A percentile compares a stretch with the other conserved stretches of the same genome.
These are phyloP conservation scores for Elachura formosa DNA, from an alignment of 2,113 vertebrate genomes.

Conservation along the genomic window DNA sequence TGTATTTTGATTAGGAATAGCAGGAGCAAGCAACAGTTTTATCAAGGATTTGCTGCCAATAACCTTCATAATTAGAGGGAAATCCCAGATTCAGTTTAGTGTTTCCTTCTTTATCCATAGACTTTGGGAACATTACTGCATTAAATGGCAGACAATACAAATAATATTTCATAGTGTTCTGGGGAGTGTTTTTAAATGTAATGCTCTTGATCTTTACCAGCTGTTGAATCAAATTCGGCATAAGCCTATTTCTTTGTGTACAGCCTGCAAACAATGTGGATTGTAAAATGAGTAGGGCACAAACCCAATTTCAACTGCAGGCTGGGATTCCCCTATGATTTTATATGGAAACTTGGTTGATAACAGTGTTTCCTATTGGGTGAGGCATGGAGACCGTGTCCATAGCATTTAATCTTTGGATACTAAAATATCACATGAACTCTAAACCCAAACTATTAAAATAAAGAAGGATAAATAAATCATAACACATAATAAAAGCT, in stretches of 20 bases:
- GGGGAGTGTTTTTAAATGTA: background rate
- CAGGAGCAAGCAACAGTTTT: background rate
- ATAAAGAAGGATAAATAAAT: background rate
- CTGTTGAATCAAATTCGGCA: background rate
- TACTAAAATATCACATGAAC: background rate
- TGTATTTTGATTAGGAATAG: background rate
- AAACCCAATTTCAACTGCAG: constrained; percentile 3
- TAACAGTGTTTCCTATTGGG: constrained; percentile 23
- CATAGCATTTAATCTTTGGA: background rate
- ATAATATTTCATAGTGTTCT: background rate
- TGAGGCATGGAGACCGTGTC: background rate
- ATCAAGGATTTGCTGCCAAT: background rate
- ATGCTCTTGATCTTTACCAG: background rate
- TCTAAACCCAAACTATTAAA: background rate
- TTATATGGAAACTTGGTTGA: background rate
- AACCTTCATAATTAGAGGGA: background rate
- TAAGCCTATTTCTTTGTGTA: background rate
- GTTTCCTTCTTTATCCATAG: background rate
- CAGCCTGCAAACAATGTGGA: background rate
- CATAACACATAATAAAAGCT: background rate
- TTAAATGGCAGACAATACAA: background rate
- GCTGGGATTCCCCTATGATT: constrained; percentile 44
- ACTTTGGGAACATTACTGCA: background rate
- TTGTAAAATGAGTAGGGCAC: constrained; percentile 20
- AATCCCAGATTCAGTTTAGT: constrained; percentile 11